Evolutionary conservation across 2,888 invertebrate species (phyloP), one percentile per base, ranked within the genome.

Genomic region (Ochropleura plecta): DNA sequence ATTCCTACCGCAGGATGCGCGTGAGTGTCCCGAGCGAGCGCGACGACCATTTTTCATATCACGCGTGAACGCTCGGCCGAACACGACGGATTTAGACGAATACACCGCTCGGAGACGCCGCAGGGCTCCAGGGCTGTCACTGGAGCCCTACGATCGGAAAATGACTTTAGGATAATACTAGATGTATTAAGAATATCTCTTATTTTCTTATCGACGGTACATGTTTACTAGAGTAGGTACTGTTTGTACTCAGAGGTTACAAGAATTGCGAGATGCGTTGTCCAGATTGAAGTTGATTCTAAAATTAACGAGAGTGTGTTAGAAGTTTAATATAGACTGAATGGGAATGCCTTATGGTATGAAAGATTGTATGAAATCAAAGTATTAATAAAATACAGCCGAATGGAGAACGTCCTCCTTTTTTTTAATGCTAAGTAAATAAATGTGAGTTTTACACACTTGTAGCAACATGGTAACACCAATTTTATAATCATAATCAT

Each of bases 21-120:
- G 79, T 82, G 88, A 87, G 79, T 83, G 85, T 88, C 86, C 83
- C 70, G 40, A 70, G 71, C 76, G 76, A 79, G 81, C 78, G 76
- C 90, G 87, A 75, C 71, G 86, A 91, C 93, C 94, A 96, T 96
- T 94, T 95, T 95, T 96, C 96, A 95, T 94, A 88, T 88, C 93
- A 95, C 95, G 96, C 93, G 87, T 96, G 95, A 96, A 95, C 93
- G 96, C 93, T 92, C 85, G 92, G 92, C 88, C 91, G 93, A 82
- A 88, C 78, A 76, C 84, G 88, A 90, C 94, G 92, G 93, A 93
- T 93, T 93, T 94, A 94, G 93, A 90, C 68, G 78, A 83, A 81
- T 82, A 74, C 74, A 82, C 79, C 75, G 73, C 71, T 69, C 73
- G 9, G 62, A 57, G 62, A 71, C 76, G 20, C 55, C 40, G 20